A percentile compares a stretch with the other conserved stretches of the same genome.
These are phyloP conservation scores for Passer domesticus DNA, from an alignment of 2,113 vertebrate genomes.

Conservation along the genomic window DNA sequence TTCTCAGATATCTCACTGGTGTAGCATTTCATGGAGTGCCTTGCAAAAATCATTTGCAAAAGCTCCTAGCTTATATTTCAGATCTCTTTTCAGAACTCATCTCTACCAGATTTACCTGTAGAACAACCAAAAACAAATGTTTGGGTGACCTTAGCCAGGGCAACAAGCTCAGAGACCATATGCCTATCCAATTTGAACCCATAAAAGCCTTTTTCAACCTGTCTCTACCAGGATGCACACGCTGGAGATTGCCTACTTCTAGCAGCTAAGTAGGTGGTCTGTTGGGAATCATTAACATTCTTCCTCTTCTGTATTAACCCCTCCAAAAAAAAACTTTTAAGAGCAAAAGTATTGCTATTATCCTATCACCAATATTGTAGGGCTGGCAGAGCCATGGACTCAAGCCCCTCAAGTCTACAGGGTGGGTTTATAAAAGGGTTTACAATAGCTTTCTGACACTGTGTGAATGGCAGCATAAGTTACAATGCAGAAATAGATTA, in stretches of 20 bases:
- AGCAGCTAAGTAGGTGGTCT: conserved; percentile 46
- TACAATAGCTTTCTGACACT: conserved; percentile 24
- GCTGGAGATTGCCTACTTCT: not conserved
- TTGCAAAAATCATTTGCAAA: not conserved
- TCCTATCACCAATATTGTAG: not conserved
- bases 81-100: not conserved
- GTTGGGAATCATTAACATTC: conserved; percentile 27
- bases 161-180: not conserved
- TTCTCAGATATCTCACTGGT: not conserved
- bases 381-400: not conserved
- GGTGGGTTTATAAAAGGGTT: not conserved
- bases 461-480: conserved; percentile 32
- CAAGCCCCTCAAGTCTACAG: not conserved
- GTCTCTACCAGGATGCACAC: not conserved
- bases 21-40: not conserved
- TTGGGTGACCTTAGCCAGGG: not conserved
- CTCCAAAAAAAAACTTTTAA: not conserved
- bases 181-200: not conserved
- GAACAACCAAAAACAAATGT: not conserved
- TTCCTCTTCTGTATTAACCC: not conserved
- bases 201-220: not conserved
- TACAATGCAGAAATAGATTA: conserved; percentile 50
- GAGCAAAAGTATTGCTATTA: conserved; percentile 33
- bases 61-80: not conserved
- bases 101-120: not conserved